Percentiles rank a stretch among this genome's conserved stretches.
Conservation (phyloP, 2,113 vertebrate species). For the Pelmatolapia mariae region DNA sequence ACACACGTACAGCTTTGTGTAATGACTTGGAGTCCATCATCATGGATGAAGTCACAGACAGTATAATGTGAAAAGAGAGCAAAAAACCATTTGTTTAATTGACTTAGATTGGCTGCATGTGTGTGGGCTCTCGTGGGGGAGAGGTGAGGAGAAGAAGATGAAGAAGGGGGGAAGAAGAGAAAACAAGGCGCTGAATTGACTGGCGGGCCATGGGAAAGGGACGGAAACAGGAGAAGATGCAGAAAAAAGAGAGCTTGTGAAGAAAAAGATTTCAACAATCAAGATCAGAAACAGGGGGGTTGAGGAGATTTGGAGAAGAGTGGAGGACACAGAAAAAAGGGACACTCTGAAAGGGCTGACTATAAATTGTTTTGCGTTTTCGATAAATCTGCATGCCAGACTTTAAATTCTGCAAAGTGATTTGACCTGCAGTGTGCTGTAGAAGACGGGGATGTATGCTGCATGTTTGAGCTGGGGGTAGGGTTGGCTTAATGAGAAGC, state of each 20-base stretch:
- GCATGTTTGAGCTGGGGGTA: conserved; percentile 4
- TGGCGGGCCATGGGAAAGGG: neutral
- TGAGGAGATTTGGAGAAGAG: neutral
- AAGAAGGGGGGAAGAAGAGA: neutral
- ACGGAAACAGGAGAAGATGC: neutral
- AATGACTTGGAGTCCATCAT: conserved; percentile 51
- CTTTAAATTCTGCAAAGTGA: neutral
- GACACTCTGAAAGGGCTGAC: neutral
- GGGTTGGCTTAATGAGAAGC: conserved; percentile 37
- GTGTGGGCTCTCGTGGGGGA: conserved; percentile 4
- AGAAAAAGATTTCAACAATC: neutral
- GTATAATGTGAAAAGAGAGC: conserved; percentile 32
- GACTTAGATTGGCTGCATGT: conserved; percentile 28
- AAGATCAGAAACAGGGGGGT: neutral
- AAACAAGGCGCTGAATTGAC: neutral
- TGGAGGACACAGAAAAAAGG: neutral
- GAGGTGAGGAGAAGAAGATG: neutral
- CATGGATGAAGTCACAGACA: conserved; percentile 29
- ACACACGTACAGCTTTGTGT: conserved; percentile 12
- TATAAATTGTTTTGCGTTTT: neutral
- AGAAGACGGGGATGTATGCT: neutral
- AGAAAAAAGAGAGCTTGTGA: neutral
- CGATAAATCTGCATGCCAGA: conserved; percentile 6
- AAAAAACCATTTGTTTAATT: conserved; percentile 59
- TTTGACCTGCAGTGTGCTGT: neutral